Evolutionary conservation across 2,113 vertebrate genomes (phyloP), one percentile per base, ranked within the genome.

Genomic region (Eulacestoma nigropectus): DNA sequence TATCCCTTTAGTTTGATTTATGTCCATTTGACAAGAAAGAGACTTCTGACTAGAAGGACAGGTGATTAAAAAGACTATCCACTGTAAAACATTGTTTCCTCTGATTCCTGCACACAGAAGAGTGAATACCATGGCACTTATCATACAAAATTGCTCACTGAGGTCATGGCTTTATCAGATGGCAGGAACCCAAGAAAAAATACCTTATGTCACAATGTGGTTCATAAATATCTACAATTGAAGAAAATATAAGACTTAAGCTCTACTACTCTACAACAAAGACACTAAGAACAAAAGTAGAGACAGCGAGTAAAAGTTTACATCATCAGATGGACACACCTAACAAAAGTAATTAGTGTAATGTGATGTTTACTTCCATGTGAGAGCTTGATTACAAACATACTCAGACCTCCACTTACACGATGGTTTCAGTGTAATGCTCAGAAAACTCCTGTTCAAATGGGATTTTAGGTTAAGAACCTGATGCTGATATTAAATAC

Each of bases 311-410:
- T 25, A 52, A 20, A 84, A 83, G 14, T 33, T 85, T 39, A 37
- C 11, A 76, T 5, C 11, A 46, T 32, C 49, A 64, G 27, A 83
- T 29, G 6, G 18, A 80, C 10, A 80, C 52, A 69, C 4, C 6
- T 53, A 53, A 75, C 11, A 70, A 72, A 92, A 85, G 50, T 35
- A 49, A 53, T 62, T 27, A 62, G 4, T 13, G 9, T 20, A 72
- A 78, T 4, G 4, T 13, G 6, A 75, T 16, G 27, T n/a, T 63
- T 75, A 70, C 30, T 77, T 74, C 10, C 42, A 70, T 0, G 0
- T 9, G 29, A 62, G 1, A 65, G 7, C 11, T 62, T 49, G 20
- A 68, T 37, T 32, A 59, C 22, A 87, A 56, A n/a, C 29, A 37
- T 32, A 55, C 56, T 87, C 49, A 87, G 46, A 52, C 5, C 15